phyloP scores from a whole-genome alignment of 2,888 invertebrate genomes.

The Ashinkailepas kermadecensis region DNA sequence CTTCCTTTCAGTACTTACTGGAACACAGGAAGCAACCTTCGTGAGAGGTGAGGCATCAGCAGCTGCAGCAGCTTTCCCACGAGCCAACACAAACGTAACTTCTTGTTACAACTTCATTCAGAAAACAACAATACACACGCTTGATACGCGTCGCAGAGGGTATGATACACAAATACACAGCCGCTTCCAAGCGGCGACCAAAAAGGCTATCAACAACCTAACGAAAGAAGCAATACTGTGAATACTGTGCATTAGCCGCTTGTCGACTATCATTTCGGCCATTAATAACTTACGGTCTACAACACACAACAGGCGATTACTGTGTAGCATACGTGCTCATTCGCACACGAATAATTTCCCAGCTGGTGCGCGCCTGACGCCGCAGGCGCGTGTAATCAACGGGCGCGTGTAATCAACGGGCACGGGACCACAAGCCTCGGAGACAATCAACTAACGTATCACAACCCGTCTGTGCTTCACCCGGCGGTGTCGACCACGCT shows the following conservation, averaged over 20 bases:
- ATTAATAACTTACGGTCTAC: not conserved
- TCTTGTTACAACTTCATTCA: conserved; percentile 4
- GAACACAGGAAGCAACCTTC: too few species aligned
- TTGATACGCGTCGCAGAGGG: not conserved
- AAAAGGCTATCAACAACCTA: not conserved
- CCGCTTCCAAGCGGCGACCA: not conserved
- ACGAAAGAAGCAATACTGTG: not conserved
- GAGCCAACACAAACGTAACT: not conserved
- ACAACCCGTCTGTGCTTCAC: too few species aligned
- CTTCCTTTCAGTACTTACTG: too few species aligned
- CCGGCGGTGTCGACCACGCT: too few species aligned
- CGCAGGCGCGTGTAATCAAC: too few species aligned
- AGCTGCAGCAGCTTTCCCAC: not conserved
- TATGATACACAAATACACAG: not conserved
- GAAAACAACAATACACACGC: not conserved
- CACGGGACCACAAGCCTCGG: too few species aligned
- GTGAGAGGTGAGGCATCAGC: too few species aligned
- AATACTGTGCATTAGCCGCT: not conserved
- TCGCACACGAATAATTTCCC: not conserved
- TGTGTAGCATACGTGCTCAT: not conserved
- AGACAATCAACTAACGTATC: too few species aligned
- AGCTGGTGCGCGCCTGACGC: too few species aligned
- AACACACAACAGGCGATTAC: not conserved
- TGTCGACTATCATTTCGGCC: not conserved
- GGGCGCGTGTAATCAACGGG: too few species aligned